Evolutionary conservation across 2,113 vertebrate genomes (phyloP).

Genomic region (Paramisgurnus dabryanus): DNA sequence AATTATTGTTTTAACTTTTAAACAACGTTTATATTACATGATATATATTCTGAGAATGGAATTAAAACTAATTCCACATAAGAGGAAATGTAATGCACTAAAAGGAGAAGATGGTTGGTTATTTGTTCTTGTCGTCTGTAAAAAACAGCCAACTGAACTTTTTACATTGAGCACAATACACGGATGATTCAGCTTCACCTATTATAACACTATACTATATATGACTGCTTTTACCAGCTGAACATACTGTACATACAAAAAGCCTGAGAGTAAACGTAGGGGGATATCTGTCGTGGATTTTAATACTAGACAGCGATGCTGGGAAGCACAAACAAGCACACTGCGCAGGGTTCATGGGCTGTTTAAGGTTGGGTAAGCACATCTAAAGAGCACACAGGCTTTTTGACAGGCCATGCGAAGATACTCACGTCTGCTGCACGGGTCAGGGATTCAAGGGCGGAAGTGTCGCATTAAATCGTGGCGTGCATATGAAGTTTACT

Average conservation of each 20-base stretch:
- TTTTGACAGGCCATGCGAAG: conserved; percentile 24
- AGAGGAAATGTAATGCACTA: no score
- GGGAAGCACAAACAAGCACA: conserved; percentile 18
- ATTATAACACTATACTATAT: no score
- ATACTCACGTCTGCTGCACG: conserved; percentile 29
- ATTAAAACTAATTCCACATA: no score
- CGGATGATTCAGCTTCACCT: no score
- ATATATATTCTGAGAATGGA: no score
- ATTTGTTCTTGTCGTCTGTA: no score
- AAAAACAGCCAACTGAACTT: no score
- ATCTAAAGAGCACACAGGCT: conserved; percentile 5
- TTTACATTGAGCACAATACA: no score
- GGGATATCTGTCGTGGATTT: not conserved
- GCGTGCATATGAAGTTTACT: not conserved
- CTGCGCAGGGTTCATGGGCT: not conserved
- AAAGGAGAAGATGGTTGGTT: no score
- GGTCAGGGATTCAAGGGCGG: not conserved
- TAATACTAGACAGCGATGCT: conserved; percentile 17
- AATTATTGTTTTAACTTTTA: no score
- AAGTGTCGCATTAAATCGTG: not conserved
- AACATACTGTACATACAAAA: not conserved
- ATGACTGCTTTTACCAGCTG: not conserved
- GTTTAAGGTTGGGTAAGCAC: conserved; percentile 20
- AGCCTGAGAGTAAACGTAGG: not conserved
- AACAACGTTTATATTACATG: no score